Conservation (phyloP, 2,797 vertebrate genomes). For the Rhinatrema bivittatum region DNA sequence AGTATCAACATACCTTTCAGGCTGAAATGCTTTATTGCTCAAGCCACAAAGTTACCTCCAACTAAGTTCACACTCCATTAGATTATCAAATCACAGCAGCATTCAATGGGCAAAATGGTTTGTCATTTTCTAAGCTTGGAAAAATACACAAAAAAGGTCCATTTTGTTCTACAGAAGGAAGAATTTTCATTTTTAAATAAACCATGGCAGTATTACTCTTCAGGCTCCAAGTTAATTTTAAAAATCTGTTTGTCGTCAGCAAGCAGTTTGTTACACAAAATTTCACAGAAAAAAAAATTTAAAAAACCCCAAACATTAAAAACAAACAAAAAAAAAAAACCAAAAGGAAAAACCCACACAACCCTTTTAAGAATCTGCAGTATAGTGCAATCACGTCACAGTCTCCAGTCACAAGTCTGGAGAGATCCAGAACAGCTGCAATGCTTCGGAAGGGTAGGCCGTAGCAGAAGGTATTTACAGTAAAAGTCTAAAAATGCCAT, state of each 20-base stretch:
- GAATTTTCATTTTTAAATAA: conserved; percentile 36
- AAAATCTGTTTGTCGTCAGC: conserved; percentile 35
- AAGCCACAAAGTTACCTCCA: no score
- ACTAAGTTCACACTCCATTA: no score
- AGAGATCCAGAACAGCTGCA: conserved; percentile 58
- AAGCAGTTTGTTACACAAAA: conserved; percentile 48
- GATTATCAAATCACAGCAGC: conserved; percentile 71
- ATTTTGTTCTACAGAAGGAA: conserved; percentile 39
- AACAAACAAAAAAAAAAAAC: no score
- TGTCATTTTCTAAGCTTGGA: conserved; percentile 58
- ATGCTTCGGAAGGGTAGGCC: conserved; percentile 53
- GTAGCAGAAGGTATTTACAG: conserved; percentile 86
- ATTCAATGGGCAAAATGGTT: conserved; percentile 72
- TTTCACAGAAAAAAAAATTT: no score
- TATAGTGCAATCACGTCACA: conserved; percentile 66
- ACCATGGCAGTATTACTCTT: conserved; percentile 47
- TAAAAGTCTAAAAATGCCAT: conserved; percentile 83
- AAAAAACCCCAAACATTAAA: no score
- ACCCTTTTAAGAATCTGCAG: conserved; percentile 44
- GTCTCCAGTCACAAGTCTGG: conserved; percentile 44
- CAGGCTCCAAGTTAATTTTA: conserved; percentile 15
- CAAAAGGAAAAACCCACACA: conserved; percentile 46
- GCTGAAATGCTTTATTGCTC: conserved; percentile 77
- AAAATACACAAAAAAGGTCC: conserved; percentile 60
- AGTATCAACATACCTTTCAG: no score